Evolutionary conservation across 2,888 invertebrate genomes (phyloP), one percentile per base, ranked within the genome.

Genomic region (Punctoribates punctum): DNA sequence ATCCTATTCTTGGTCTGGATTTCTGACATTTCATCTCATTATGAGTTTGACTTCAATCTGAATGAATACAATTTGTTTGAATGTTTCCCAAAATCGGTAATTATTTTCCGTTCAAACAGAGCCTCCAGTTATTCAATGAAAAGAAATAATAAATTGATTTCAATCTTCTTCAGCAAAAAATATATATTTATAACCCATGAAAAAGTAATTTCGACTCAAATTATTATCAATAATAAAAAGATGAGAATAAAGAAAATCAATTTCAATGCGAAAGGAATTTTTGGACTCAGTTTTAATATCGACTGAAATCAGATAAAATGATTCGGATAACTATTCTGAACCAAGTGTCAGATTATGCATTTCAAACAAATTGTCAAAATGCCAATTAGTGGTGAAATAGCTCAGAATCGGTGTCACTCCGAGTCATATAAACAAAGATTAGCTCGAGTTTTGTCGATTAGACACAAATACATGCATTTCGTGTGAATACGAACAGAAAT

Each of bases 351-450:
- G 17, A 34, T 65, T 65, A 34, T 34, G 38, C 20, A 20, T 25
- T 65, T 65, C n/a, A 65, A n/a, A 6, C 57, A 11, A 34, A 65
- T 65, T 65, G 65, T 65, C 65, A 65, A 38, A 65, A 65, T 27
- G 65, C 65, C 65, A 65, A 65, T 34, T 57, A 57, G 25, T 57
- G n/a, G 11, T 17, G 20, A 20, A n/a, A 17, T 57, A 11, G 25
- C 57, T 17, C 11, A 5, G 38, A 65, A 27, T 34, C 13, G 34
- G 62, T 62, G 29, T 62, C 27, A 65, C 20, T 62, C 17, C n/a
- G 34, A 65, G 65, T 20, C 34, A 38, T 34, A 27, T 23, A 65
- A 65, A 65, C 65, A 65, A 65, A 65, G 65, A 65, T 65, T 38
- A 34, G 27, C 65, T 38, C 29, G 3, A 65, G 34, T 13, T n/a